Evolutionary conservation across 2,113 vertebrate genomes (phyloP).

Genomic region (Galeopterus variegatus): DNA sequence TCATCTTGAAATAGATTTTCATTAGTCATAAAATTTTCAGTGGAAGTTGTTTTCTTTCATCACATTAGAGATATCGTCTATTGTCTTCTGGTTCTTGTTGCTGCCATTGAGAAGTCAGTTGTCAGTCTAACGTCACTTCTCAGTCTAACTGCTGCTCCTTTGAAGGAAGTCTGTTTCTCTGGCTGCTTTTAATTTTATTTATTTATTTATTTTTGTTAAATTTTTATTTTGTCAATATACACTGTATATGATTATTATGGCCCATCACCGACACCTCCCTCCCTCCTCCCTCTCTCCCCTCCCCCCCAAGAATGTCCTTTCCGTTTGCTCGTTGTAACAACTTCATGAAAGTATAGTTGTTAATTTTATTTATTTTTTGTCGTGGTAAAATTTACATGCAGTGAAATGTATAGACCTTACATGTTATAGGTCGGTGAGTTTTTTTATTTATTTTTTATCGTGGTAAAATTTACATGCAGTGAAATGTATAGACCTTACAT

Average conservation of each 20-base stretch:
- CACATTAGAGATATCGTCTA: not conserved
- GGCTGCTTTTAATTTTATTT: constrained; percentile 46
- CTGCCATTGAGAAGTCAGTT: not conserved
- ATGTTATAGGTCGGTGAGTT: not conserved
- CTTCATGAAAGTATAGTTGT: too few relatives aligned
- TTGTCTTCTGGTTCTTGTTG: not conserved
- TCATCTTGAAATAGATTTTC: not conserved
- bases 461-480: not conserved
- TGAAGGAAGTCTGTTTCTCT: not conserved
- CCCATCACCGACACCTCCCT: too few relatives aligned
- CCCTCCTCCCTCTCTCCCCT: too few relatives aligned
- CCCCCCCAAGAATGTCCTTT: too few relatives aligned
- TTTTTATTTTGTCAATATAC: too few relatives aligned
- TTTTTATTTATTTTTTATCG: not conserved
- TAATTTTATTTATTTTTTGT: not conserved
- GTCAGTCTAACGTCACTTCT: not conserved
- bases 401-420: not conserved
- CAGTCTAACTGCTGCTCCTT: not conserved
- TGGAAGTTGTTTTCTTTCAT: not conserved
- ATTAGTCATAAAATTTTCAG: not conserved
- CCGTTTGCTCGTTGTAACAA: too few relatives aligned
- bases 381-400: not conserved
- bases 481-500: not conserved
- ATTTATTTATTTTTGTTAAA: too few relatives aligned
- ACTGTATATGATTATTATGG: too few relatives aligned